Evolutionary conservation across 2,113 vertebrate genomes (phyloP), one percentile per base, ranked within the genome.

Genomic region (Amblyornis subalaris): DNA sequence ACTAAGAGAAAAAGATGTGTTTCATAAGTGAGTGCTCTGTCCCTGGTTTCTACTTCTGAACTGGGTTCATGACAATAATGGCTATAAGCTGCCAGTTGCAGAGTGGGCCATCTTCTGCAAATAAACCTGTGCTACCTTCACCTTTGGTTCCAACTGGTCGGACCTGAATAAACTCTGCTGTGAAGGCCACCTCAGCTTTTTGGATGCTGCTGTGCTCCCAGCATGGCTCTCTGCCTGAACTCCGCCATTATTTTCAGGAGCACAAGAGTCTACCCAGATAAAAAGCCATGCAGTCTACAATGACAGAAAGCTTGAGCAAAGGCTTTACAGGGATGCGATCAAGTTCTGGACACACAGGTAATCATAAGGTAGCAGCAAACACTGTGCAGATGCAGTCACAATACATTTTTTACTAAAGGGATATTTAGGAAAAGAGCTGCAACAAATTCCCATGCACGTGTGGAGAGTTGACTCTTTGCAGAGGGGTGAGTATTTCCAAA

Each of bases 301-400:
- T 9, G 35, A 35, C 24, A 91, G 45, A 60, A 95, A 78, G 12
- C n/a, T 28, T n/a, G 28, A 87, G 40, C 29, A 35, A 82, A 82
- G 33, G 12, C 12, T 88, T 55, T 50, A 33, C 0, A 0, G 11
- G 7, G 22, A 64, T 28, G 40, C 0, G 1, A 18, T 60, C 35
- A 55, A 40, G 35, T 31, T 51, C 64, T 51, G 35, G 47, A 24
- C 40, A 21, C 22, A n/a, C 1, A 4, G 22, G 15, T 48, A 55
- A 14, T 28, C 33, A 45, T 24, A 67, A 33, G 57, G 65, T 2
- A 78, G 35, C 44, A 54, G 40, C 6, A 55, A 20, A 72, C 28
- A 10, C 25, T 28, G 21, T 40, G 50, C 44, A 85, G 45, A 78
- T 33, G 8, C 51, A 74, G 55, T n/a, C 18, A 22, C 36, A 26